These are phyloP conservation scores for Lasioglossum lativentre DNA, from an alignment of 2,888 invertebrate genomes.

Conservation along the genomic window DNA sequence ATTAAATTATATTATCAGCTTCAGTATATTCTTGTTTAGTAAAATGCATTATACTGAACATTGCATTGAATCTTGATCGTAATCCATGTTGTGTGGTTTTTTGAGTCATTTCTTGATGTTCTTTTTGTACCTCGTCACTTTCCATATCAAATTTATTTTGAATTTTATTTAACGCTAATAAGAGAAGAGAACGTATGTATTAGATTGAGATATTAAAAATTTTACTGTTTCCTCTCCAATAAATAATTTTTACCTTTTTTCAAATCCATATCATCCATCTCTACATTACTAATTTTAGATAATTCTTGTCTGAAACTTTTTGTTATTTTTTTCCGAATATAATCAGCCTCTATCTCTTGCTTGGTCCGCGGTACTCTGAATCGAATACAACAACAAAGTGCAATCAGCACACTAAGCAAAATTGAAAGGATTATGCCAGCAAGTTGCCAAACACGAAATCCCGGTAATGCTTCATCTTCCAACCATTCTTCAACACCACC, in stretches of 20 bases:
- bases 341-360: slow-evolving; percentile 97
- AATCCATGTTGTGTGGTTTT: slow-evolving; percentile 68
- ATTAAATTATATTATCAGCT: slow-evolving; percentile 62
- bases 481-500: slow-evolving; percentile 88
- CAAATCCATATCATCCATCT: slow-evolving; percentile 93
- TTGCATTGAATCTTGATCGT: slow-evolving; percentile 76
- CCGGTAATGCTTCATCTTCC: slow-evolving; percentile 89
- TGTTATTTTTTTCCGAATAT: slow-evolving; percentile 93
- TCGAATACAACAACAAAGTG: slow-evolving; percentile 95
- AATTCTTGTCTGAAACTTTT: slow-evolving; percentile 93
- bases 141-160: slow-evolving; percentile 88
- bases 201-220: slow-evolving; percentile 18
- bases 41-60: slow-evolving; percentile 78
- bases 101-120: slow-evolving; percentile 62
- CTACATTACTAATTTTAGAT: slow-evolving; percentile 92
- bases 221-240: not conserved
- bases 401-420: slow-evolving; percentile 85
- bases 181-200: slow-evolving; percentile 24
- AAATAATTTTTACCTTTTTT: slow-evolving; percentile 87
- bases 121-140: slow-evolving; percentile 81
- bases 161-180: slow-evolving; percentile 89
- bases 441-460: slow-evolving; percentile 92
- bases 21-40: slow-evolving; percentile 61
- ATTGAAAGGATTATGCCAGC: slow-evolving; percentile 80
- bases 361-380: slow-evolving; percentile 97